These are phyloP conservation scores for Aphelenchoides bicaudatus DNA, from an alignment of 2,888 invertebrate genomes.

Conservation along the genomic window DNA sequence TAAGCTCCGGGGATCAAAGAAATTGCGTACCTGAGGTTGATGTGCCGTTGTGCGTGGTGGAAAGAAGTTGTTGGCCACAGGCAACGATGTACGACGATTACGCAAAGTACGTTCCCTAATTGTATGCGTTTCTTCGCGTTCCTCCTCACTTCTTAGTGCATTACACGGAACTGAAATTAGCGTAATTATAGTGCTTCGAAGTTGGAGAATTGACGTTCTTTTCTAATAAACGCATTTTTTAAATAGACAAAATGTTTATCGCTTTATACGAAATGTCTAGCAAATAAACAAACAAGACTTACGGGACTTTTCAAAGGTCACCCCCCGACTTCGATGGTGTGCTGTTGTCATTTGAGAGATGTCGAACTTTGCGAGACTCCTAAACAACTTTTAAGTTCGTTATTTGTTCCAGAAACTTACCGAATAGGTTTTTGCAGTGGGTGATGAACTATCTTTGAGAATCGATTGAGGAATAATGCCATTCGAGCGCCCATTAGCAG, in stretches of 20 bases:
- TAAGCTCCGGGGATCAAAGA: too few species aligned
- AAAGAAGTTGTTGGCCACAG: slow-evolving; percentile 21
- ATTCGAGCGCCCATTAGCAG: not conserved
- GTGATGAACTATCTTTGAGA: too few species aligned
- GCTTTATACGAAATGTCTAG: not conserved
- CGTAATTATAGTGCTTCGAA: not conserved
- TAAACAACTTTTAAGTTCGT: not conserved
- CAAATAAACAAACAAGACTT: slow-evolving; percentile 8
- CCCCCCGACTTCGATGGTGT: slow-evolving; percentile 12
- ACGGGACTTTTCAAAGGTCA: slow-evolving; percentile 25
- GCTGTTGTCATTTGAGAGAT: slow-evolving; percentile 12
- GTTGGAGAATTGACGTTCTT: not conserved
- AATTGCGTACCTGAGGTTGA: too few species aligned
- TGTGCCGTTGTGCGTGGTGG: too few species aligned
- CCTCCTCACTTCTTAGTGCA: slow-evolving; percentile 14
- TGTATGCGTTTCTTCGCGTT: not conserved
- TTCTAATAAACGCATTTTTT: not conserved
- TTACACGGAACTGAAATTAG: slow-evolving; percentile 11
- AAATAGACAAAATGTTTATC: not conserved
- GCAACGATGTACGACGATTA: slow-evolving; percentile 30
- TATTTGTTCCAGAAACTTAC: not conserved
- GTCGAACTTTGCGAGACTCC: slow-evolving; percentile 12
- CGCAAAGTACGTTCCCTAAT: slow-evolving; percentile 21
- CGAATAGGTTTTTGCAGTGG: not conserved
- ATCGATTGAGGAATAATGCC: slow-evolving; percentile 13